Evolutionary conservation across 2,888 invertebrate species (phyloP).

Genomic region (Latrodectus elegans): DNA sequence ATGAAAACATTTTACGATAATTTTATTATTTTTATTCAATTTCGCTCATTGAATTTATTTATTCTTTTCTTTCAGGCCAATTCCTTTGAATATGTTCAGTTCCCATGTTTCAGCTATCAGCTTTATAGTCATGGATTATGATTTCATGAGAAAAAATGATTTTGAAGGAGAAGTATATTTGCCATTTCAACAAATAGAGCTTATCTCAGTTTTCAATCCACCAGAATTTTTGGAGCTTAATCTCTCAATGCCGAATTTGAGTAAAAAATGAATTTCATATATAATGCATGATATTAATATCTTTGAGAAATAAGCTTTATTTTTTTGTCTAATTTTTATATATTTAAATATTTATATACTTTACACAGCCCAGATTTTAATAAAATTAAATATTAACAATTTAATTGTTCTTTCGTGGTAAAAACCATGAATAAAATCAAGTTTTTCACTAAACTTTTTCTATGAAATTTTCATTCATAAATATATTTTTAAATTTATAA

Average conservation of each 20-base stretch:
- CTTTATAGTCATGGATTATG: constrained; percentile 98
- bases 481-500: no score
- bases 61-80: constrained; percentile 79
- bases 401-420: no score
- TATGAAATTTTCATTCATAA: no score
- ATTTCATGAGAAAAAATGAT: constrained; percentile 95
- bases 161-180: constrained; percentile 97
- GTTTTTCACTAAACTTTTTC: no score
- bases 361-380: no score
- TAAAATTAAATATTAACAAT: no score
- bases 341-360: background rate
- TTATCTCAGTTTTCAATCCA: background rate
- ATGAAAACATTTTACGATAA: no score
- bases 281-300: background rate
- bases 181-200: constrained; percentile 75
- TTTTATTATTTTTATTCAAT: no score
- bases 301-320: background rate
- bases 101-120: constrained; percentile 87
- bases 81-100: constrained; percentile 86
- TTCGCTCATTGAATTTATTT: background rate
- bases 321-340: background rate
- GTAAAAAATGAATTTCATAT: background rate
- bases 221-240: constrained; percentile 17
- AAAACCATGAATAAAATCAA: no score
- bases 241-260: constrained; percentile 11